A percentile compares a stretch with the other conserved stretches of the same genome.
Conservation (phyloP, 1,140 invertebrate species). For the Drosophila erecta region DNA sequence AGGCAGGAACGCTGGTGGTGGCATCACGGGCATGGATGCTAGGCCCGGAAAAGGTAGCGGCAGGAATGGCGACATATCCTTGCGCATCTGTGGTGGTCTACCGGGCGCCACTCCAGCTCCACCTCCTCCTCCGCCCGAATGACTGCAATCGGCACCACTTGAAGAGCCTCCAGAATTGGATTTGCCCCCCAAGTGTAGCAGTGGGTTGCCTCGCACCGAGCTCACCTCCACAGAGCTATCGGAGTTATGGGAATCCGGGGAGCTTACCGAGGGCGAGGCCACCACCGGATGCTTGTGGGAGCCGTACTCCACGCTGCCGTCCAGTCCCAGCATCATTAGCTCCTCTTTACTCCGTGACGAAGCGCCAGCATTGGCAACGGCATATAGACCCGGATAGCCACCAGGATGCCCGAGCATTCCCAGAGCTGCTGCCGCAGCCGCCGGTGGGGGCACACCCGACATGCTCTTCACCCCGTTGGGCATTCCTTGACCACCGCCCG, state of each 20-base stretch:
- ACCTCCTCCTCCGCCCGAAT: constrained; percentile 59
- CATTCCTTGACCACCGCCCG: constrained; percentile 23
- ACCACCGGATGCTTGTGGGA: constrained; percentile 81
- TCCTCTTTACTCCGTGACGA: constrained; percentile 87
- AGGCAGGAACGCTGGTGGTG: constrained; percentile 88
- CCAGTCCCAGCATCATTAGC: constrained; percentile 87
- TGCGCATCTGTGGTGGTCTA: constrained; percentile 85
- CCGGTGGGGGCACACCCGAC: constrained; percentile 56
- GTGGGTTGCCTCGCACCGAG: constrained; percentile 85
- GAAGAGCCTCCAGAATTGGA: constrained; percentile 11
- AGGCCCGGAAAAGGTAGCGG: constrained; percentile 87
- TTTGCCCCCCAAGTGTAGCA: constrained; percentile 60
- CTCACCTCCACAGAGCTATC: constrained; percentile 88
- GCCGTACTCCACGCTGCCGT: constrained; percentile 85
- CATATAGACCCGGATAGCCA: constrained; percentile 84
- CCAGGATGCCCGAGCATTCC: constrained; percentile 85
- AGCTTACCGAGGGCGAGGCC: constrained; percentile 89
- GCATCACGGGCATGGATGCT: constrained; percentile 87
- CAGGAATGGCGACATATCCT: constrained; percentile 85
- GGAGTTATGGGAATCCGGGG: constrained; percentile 91
- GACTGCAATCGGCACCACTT: constrained; percentile 68
- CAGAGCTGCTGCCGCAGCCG: constrained; percentile 83
- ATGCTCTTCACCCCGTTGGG: constrained; percentile 62
- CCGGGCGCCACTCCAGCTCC: constrained; percentile 75
- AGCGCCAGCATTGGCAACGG: constrained; percentile 56